These are phyloP conservation scores for Myopa tessellatipennis DNA, from an alignment of 2,888 invertebrate species.

Conservation along the genomic window DNA sequence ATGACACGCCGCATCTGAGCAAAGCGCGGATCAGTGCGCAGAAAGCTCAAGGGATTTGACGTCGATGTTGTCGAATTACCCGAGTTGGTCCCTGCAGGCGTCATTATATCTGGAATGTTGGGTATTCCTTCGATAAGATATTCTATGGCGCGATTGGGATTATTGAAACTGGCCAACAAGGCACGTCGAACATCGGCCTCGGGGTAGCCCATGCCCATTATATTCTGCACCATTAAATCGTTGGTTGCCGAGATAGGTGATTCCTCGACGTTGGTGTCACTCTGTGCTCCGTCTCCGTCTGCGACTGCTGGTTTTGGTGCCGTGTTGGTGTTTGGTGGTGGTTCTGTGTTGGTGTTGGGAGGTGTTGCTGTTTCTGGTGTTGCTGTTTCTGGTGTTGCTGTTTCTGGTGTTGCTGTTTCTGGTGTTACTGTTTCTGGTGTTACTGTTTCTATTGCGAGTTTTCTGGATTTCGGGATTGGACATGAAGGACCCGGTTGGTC, in stretches of 20 bases:
- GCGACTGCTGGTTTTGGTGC: no score
- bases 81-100: not conserved
- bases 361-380: slow-evolving; percentile 1
- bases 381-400: not conserved
- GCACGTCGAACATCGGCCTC: slow-evolving; percentile 85
- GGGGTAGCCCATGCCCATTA: slow-evolving; percentile 85
- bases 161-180: slow-evolving; percentile 93
- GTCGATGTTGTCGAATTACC: not conserved
- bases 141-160: slow-evolving; percentile 97
- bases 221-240: slow-evolving; percentile 53
- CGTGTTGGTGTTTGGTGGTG: no score
- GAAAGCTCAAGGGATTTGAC: slow-evolving; percentile 69
- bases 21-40: slow-evolving; percentile 91
- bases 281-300: no score
- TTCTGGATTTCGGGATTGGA: no score
- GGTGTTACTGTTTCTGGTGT: slow-evolving; percentile 6
- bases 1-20: slow-evolving; percentile 92
- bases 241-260: slow-evolving; percentile 36
- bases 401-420: slow-evolving; percentile 9
- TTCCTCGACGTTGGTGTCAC: not conserved
- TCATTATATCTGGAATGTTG: slow-evolving; percentile 41
- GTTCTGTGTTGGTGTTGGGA: not conserved
- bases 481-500: no score
- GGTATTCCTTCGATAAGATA: slow-evolving; percentile 86
- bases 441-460: no score